A percentile compares a stretch with the other conserved stretches of the same genome.
phyloP scores from a whole-genome alignment of 2,797 vertebrate species.

The Oreonectes daqikongensis region DNA sequence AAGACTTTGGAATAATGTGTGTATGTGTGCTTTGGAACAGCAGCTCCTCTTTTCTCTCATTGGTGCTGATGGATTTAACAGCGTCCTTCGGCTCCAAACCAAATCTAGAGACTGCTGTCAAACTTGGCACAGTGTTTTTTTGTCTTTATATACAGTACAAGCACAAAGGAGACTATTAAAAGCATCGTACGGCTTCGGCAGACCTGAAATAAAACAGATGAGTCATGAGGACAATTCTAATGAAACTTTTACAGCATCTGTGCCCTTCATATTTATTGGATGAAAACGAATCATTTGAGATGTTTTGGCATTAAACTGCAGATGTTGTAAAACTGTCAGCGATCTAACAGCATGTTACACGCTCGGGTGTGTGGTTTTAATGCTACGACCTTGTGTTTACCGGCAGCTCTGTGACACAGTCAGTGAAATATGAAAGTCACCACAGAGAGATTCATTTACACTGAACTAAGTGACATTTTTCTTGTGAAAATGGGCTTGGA shows the following conservation, averaged over 20 bases:
- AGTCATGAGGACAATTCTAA: not conserved
- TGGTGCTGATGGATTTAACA: constrained; percentile 44
- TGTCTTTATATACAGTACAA: not conserved
- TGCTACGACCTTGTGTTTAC: not conserved
- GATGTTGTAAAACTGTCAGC: constrained; percentile 9
- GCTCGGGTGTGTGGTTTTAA: not conserved
- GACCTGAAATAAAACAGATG: not conserved
- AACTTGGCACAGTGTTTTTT: not conserved
- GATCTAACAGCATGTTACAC: not conserved
- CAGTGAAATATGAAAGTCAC: constrained; percentile 40
- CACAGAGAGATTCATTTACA: constrained; percentile 44
- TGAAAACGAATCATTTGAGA: not conserved
- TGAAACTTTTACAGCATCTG: not conserved
- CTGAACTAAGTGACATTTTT: constrained; percentile 20
- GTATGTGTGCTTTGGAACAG: constrained; percentile 29
- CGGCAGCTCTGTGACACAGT: constrained; percentile 45
- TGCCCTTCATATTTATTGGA: not conserved
- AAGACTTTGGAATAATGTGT: no score
- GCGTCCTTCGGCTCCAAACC: constrained; percentile 47
- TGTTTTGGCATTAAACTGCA: not conserved
- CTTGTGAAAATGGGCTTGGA: not conserved
- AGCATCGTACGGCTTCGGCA: not conserved
- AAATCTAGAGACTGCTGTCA: not conserved
- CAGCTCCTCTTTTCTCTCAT: constrained; percentile 11
- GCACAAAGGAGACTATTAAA: not conserved